Evolutionary conservation across 2,113 vertebrate species (phyloP), one percentile per base, ranked within the genome.

Genomic region (Probosciger aterrimus): DNA sequence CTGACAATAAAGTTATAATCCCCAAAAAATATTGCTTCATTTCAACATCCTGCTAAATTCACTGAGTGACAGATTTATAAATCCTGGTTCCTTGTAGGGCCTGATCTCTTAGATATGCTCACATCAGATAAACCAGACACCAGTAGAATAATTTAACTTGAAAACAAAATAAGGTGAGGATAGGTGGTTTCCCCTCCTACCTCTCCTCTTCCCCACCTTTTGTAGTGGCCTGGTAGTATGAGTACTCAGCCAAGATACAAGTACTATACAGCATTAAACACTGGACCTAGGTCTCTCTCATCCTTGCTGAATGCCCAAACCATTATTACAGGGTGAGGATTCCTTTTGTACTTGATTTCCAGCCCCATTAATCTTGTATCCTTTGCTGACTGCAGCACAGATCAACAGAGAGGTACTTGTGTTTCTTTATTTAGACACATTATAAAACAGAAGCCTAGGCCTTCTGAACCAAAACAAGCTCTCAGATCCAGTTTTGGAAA

Each of bases 311-410:
- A 65, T 47, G 52, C 70, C 47, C 62, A 91, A 89, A 76, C 35
- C 39, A 52, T 89, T 93, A 87, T 89, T 93, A 64, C 55, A 78
- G 80, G 50, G 39, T 65, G 31, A 93, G 70, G 81, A 92, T 91
- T 94, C 81, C 69, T 94, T 91, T 89, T 95, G 84, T 86, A 47
- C n/a, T 75, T 79, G 47, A 89, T 95, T 95, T 95, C 88, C 70
- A 95, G 74, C 33, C 67, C 77, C 78, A 86, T 73, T 91, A 78
- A 92, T 91, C 67, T 96, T 91, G 52, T 69, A 82, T 91, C 85
- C 49, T 91, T 95, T 94, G 74, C 93, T 79, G 81, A 91, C 44
- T 62, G 76, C 55, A 91, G 73, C 33, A 71, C 64, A 83, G 52
- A 86, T 83, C 88, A 92, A 74, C 53, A 82, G 79, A 88, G 19